Percentiles rank a stretch among this genome's conserved stretches.
These are phyloP conservation scores for Dolichopus griseipennis DNA, from an alignment of 2,888 invertebrate genomes.

Conservation along the genomic window DNA sequence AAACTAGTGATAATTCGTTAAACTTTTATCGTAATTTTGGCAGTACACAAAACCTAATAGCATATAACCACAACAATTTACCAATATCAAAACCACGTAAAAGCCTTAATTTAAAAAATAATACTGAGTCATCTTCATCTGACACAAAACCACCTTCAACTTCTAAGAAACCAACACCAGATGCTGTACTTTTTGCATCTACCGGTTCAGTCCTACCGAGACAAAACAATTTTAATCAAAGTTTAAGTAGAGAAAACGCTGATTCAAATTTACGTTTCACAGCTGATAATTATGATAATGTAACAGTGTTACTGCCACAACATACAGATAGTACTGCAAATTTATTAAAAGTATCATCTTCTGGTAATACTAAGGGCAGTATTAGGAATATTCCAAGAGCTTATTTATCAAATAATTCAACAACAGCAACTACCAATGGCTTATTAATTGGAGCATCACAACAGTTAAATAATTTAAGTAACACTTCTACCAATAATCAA, in stretches of 20 bases:
- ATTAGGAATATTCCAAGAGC: conserved; percentile 42
- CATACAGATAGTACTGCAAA: conserved; percentile 5
- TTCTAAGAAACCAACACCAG: conserved; percentile 31
- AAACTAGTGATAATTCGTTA: conserved; percentile 32
- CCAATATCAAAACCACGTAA: conserved; percentile 41
- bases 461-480: conserved; percentile 8
- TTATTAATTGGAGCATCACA: conserved; percentile 24
- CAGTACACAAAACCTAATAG: conserved; percentile 42
- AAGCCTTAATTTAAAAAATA: conserved; percentile 37
- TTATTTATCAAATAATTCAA: conserved; percentile 28
- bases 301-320: background rate
- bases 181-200: conserved; percentile 17
- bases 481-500: conserved; percentile 8
- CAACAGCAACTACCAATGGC: conserved; percentile 23
- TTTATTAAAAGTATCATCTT: background rate
- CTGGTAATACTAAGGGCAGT: conserved; percentile 25
- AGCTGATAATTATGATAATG: background rate
- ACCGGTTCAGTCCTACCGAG: conserved; percentile 25
- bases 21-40: conserved; percentile 41
- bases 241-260: conserved; percentile 35
- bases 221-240: conserved; percentile 38
- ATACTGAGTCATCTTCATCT: conserved; percentile 10
- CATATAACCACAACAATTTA: conserved; percentile 30
- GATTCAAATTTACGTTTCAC: conserved; percentile 22
- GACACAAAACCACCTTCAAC: conserved; percentile 13